Evolutionary conservation across 2,888 invertebrate genomes (phyloP), one percentile per base, ranked within the genome.

Genomic region (Platycheirus rosarum): DNA sequence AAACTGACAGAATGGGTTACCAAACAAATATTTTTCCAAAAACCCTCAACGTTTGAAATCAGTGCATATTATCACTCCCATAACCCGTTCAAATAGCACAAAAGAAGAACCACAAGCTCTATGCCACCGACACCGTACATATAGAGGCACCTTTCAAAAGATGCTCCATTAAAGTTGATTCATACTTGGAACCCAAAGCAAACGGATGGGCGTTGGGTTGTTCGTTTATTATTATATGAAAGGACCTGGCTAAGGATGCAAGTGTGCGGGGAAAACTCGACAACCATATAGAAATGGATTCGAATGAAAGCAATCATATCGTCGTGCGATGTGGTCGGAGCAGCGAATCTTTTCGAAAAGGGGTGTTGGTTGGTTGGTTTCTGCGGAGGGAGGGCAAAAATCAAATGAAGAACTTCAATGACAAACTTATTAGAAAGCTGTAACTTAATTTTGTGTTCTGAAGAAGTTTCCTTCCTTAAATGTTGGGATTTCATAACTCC

Each of bases 351-450:
- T 57, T 40, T 2, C 1, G 14, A 3, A 23, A 57, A 60, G 1
- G 57, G 16, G 29, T 40, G 26, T 26, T 13, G 18, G 53, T 55
- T n/a, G n/a, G n/a, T n/a, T n/a, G n/a, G n/a, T 37, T 13, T 37
- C 55, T 20, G 35, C 14, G 8, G 35, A 32, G 8, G 8, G 29
- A 32, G 8, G 29, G 74, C 37, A 55, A 51, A 71, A 79, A 79
- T 79, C 79, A 74, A 79, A 79, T 79, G 79, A 79, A 79, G 69
- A 69, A 79, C 79, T 79, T 79, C 79, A 74, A 79, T 74, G 74
- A 79, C 79, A 79, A 79, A 79, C 68, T 79, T 79, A 79, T 79
- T 79, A 79, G 71, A 71, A 63, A 79, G 73, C 74, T 79, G 79
- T 79, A 79, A 79, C 79, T 74, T 74, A 79, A 79, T 79, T 79